phyloP scores from a whole-genome alignment of 2,113 vertebrate species.

The Chelonoidis abingdonii region DNA sequence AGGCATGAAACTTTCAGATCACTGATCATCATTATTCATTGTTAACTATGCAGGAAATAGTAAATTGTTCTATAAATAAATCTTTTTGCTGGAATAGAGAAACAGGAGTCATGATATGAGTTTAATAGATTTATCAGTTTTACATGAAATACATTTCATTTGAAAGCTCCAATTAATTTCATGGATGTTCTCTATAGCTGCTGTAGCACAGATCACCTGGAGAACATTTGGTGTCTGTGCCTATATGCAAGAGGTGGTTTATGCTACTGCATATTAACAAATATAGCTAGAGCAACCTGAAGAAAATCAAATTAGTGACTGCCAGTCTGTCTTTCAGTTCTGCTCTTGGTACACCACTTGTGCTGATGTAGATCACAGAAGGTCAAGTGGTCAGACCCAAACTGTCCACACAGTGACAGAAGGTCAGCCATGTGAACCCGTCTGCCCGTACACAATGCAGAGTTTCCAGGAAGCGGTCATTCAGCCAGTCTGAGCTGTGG shows the following conservation, averaged over 20 bases:
- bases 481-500: background rate
- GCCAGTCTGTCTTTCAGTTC: background rate
- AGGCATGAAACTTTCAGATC: slow-evolving; percentile 49
- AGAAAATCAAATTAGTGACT: background rate
- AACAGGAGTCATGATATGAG: background rate
- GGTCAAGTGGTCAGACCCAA: background rate
- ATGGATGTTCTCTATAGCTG: slow-evolving; percentile 14
- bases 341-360: background rate
- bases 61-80: slow-evolving; percentile 29
- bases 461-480: background rate
- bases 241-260: fast-evolving
- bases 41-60: background rate
- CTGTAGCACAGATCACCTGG: background rate
- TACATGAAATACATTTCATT: slow-evolving; percentile 68
- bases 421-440: background rate
- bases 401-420: background rate
- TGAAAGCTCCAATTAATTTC: slow-evolving; percentile 69
- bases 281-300: background rate
- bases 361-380: background rate
- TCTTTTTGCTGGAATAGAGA: slow-evolving; percentile 59
- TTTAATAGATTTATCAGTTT: slow-evolving; percentile 74
- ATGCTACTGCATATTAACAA: background rate
- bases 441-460: background rate
- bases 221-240: fast-evolving
- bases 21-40: background rate